A percentile compares a stretch with the other conserved stretches of the same genome.
These are phyloP conservation scores for Balaeniceps rex DNA, from an alignment of 2,113 vertebrate genomes.

Conservation along the genomic window DNA sequence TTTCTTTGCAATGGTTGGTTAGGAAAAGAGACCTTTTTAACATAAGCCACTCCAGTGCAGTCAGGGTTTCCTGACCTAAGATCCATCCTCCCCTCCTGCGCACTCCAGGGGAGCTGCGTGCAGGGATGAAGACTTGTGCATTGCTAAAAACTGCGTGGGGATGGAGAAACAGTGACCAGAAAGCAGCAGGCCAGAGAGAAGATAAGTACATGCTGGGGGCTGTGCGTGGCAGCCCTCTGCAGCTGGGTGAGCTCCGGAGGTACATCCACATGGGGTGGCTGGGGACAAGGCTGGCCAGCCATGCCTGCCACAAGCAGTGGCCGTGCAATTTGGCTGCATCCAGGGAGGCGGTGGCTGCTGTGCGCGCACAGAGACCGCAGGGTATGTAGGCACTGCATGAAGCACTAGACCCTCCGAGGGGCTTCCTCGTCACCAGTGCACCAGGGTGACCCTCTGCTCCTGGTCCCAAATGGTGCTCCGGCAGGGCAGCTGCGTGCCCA, in stretches of 20 bases:
- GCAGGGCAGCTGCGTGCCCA: too few species aligned
- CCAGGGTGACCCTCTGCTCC: background rate
- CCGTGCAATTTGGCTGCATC: background rate
- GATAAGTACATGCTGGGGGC: too few species aligned
- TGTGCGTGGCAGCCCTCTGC: background rate
- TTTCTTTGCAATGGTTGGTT: background rate
- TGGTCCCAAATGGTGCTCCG: background rate
- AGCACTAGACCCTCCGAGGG: background rate
- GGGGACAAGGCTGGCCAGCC: background rate
- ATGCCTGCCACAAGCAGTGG: background rate
- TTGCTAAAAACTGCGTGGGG: background rate
- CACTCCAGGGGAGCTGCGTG: background rate
- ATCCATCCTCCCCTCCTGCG: fast-evolving
- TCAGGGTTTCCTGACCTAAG: background rate
- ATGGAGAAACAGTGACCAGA: background rate
- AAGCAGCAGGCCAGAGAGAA: background rate
- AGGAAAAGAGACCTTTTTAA: background rate
- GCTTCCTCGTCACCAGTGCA: background rate
- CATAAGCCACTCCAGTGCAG: background rate
- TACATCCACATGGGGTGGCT: background rate
- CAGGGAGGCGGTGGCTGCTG: background rate
- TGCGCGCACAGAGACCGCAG: fast-evolving
- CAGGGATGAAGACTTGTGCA: background rate
- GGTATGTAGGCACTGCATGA: too few species aligned
- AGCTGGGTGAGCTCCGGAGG: background rate